Evolutionary conservation across 2,113 vertebrate species (phyloP).

Genomic region (Phylloscopus trochiloides): DNA sequence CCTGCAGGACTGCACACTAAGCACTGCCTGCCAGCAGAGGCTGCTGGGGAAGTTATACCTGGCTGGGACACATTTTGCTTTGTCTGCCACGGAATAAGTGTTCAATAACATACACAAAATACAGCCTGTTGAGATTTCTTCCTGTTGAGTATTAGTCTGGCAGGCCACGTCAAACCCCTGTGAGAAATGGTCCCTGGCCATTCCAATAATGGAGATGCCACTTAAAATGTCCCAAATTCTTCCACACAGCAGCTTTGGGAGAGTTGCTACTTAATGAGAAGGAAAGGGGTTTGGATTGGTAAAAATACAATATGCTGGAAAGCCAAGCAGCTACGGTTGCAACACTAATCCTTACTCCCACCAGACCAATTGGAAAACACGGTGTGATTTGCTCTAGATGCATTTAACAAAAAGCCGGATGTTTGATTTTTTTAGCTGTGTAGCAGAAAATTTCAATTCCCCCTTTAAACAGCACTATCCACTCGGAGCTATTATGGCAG

Average conservation of each 20-base stretch:
- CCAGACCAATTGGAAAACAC: background rate
- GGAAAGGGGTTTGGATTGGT: background rate
- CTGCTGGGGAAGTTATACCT: background rate
- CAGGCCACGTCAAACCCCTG: rapidly evolving
- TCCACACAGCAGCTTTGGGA: background rate
- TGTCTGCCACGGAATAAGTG: background rate
- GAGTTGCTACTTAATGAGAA: background rate
- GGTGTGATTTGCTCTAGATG: background rate
- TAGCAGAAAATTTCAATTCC: background rate
- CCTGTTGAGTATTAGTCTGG: background rate
- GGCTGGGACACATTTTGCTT: background rate
- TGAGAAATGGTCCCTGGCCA: rapidly evolving
- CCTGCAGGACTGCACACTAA: background rate
- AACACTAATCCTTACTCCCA: background rate
- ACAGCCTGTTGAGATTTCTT: background rate
- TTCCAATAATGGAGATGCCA: background rate
- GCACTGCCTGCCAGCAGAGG: background rate
- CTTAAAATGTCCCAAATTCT: background rate
- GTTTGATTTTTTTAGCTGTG: background rate
- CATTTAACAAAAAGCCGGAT: background rate
- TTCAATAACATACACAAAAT: background rate
- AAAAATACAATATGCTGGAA: background rate
- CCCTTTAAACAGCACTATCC: background rate
- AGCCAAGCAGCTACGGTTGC: background rate
- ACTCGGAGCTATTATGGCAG: background rate